These are phyloP conservation scores for Origma solitaria DNA, from an alignment of 2,113 vertebrate species.

Conservation along the genomic window DNA sequence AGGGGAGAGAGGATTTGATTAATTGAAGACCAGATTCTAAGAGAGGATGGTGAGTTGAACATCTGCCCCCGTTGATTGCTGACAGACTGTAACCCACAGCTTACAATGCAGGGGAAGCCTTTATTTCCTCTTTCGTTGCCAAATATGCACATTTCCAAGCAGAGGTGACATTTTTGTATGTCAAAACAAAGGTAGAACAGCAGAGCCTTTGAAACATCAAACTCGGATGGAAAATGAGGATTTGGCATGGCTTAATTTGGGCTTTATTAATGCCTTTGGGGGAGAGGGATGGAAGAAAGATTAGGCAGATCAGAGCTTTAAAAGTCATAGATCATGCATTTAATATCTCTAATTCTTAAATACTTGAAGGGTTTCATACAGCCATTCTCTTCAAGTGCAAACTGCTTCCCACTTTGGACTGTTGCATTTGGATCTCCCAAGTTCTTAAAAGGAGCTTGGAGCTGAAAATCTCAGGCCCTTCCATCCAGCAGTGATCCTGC, in stretches of 20 bases:
- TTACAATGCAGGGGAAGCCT: neutral
- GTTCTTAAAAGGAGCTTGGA: neutral
- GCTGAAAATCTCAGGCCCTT: neutral
- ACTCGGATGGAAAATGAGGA: slow-evolving; percentile 26
- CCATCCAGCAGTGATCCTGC: neutral
- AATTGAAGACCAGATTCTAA: neutral
- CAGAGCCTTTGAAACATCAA: slow-evolving; percentile 46
- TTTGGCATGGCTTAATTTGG: slow-evolving; percentile 43
- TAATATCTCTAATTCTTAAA: slow-evolving; percentile 36
- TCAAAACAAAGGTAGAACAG: slow-evolving; percentile 44
- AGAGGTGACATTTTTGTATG: slow-evolving; percentile 15
- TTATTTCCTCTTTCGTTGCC: neutral
- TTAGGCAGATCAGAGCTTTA: slow-evolving; percentile 28
- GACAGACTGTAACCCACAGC: neutral
- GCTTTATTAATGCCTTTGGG: slow-evolving; percentile 29
- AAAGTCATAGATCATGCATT: slow-evolving; percentile 43
- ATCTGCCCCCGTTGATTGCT: slow-evolving; percentile 46
- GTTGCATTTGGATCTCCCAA: neutral
- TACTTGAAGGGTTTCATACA: slow-evolving; percentile 29
- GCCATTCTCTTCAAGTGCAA: slow-evolving; percentile 8
- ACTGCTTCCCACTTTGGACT: neutral
- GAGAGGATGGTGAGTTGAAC: slow-evolving; percentile 1
- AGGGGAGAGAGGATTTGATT: neutral
- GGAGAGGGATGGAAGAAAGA: slow-evolving; percentile 46
- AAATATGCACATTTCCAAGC: neutral